Evolutionary conservation across 1,140 invertebrate species (phyloP).

Genomic region (Apolygus lucorum): DNA sequence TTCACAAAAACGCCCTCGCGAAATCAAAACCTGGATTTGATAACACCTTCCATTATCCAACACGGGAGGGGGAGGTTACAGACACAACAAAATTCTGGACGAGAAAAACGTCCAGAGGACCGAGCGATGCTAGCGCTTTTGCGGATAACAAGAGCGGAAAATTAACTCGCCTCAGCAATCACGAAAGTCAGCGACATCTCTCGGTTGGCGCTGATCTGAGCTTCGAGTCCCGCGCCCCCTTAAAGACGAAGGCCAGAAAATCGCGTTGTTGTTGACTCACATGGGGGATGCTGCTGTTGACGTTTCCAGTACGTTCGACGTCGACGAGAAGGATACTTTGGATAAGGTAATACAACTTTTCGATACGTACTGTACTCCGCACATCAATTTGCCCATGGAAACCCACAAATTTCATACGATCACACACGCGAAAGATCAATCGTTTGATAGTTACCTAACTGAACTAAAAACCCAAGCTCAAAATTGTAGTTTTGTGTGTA

Average conservation of each 20-base stretch:
- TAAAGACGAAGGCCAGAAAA: conserved; percentile 3
- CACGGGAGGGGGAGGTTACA: too few relatives aligned
- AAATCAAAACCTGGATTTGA: too few relatives aligned
- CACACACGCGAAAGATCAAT: not conserved
- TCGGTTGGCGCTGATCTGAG: too few relatives aligned
- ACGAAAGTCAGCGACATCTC: too few relatives aligned
- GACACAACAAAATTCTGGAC: too few relatives aligned
- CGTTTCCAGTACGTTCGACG: not conserved
- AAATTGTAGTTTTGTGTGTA: not conserved
- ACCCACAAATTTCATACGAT: not conserved
- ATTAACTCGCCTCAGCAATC: too few relatives aligned
- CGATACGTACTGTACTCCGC: not conserved
- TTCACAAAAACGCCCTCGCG: too few relatives aligned
- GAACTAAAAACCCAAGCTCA: not conserved
- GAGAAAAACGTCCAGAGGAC: too few relatives aligned
- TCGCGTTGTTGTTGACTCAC: conserved; percentile 5
- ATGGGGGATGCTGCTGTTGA: conserved; percentile 10
- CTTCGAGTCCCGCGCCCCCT: too few relatives aligned
- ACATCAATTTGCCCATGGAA: not conserved
- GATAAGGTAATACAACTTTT: not conserved
- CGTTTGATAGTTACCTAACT: not conserved
- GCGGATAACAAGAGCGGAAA: too few relatives aligned
- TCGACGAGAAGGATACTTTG: not conserved
- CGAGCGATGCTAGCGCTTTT: too few relatives aligned
- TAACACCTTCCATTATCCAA: too few relatives aligned